Conservation (phyloP, 2,888 invertebrate species). For the Callinectes sapidus region DNA sequence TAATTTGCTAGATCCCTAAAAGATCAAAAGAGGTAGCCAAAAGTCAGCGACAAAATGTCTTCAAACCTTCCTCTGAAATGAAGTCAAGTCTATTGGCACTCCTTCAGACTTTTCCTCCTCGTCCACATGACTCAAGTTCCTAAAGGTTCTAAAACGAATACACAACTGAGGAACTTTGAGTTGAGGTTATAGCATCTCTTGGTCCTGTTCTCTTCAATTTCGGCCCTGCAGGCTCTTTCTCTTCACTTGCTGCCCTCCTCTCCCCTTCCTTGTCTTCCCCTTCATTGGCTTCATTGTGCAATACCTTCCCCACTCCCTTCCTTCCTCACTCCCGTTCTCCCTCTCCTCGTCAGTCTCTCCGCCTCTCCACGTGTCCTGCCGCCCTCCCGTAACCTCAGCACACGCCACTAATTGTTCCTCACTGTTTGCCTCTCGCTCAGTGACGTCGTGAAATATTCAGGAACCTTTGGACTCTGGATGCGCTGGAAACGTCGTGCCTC, state of each 20-base stretch:
- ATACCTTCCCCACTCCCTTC: neutral
- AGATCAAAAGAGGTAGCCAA: too few relatives aligned
- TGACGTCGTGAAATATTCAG: neutral
- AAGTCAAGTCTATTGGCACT: too few relatives aligned
- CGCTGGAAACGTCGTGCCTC: neutral
- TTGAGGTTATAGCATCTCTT: neutral
- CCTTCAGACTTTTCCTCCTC: neutral
- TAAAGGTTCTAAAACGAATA: neutral
- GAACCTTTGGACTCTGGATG: neutral
- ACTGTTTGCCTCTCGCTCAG: neutral
- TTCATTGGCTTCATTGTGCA: neutral
- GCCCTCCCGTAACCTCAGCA: neutral
- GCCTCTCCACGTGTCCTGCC: neutral
- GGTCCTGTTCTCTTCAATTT: neutral
- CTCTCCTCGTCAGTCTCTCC: neutral
- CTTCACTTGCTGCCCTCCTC: neutral
- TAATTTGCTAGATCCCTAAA: too few relatives aligned
- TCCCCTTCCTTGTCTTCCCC: neutral
- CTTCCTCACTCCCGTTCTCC: neutral
- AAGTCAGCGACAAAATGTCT: too few relatives aligned
- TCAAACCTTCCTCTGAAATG: too few relatives aligned
- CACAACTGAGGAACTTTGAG: neutral
- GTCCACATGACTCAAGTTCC: constrained; percentile 4
- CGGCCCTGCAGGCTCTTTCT: neutral
- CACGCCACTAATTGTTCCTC: neutral